Conservation (phyloP, 2,888 invertebrate genomes). For the Steromphala cineraria region DNA sequence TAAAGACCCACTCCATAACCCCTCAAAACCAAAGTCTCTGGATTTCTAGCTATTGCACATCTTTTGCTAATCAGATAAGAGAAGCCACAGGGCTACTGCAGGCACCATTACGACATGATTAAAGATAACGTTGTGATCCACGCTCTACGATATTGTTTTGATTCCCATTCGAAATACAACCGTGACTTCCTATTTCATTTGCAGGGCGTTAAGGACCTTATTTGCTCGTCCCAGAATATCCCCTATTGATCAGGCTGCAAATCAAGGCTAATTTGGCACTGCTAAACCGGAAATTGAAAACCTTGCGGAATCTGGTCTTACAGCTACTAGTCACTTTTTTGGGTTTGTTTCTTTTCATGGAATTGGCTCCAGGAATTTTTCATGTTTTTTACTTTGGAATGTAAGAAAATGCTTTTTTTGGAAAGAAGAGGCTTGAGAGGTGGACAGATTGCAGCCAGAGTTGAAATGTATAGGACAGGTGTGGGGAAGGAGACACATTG, state of each 20-base stretch:
- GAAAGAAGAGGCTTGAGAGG: background rate
- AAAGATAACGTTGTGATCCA: background rate
- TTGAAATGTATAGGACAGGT: no score
- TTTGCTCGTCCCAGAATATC: background rate
- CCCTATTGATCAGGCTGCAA: background rate
- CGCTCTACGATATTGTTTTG: background rate
- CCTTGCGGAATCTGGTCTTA: background rate
- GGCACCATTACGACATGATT: background rate
- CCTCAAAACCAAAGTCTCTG: background rate
- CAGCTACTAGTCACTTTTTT: background rate
- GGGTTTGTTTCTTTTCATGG: background rate
- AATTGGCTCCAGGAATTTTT: background rate
- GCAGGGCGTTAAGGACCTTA: background rate
- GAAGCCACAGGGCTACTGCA: no score
- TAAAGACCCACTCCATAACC: background rate
- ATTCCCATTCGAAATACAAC: background rate
- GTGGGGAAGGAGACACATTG: no score
- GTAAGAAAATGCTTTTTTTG: background rate
- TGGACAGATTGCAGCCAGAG: no score
- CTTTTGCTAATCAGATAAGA: no score
- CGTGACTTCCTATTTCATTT: background rate
- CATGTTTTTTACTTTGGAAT: background rate
- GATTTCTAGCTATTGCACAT: background rate
- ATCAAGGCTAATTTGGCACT: background rate
- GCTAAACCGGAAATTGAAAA: slow-evolving; percentile 1